Percentiles rank a stretch among this genome's conserved stretches.
These are phyloP conservation scores for Tetrax tetrax DNA, from an alignment of 2,113 vertebrate genomes.

Conservation along the genomic window DNA sequence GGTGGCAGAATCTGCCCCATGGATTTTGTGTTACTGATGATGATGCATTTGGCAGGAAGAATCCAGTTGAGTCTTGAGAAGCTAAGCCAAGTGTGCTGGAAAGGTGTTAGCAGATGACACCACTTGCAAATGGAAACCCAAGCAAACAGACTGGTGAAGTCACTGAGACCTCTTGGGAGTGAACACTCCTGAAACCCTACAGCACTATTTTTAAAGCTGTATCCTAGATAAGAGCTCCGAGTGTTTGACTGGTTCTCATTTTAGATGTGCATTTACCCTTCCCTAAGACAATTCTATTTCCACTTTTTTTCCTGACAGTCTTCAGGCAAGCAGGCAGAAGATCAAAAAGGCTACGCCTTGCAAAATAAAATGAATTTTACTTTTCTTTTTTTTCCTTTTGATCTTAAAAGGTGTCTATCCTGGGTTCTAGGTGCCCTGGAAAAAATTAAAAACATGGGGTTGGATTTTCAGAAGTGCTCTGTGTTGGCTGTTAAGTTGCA, in stretches of 20 bases:
- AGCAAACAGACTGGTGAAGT: conserved; percentile 19
- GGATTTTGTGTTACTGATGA: not conserved
- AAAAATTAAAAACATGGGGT: not conserved
- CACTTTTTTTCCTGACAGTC: not conserved
- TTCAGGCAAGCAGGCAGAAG: conserved; percentile 22
- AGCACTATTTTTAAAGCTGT: not conserved
- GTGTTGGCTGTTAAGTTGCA: not conserved
- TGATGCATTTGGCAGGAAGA: not conserved
- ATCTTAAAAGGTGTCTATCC: not conserved
- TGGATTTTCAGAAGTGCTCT: not conserved
- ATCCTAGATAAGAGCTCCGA: not conserved
- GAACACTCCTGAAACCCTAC: not conserved
- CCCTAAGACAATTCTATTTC: not conserved
- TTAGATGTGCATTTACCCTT: not conserved
- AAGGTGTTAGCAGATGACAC: not conserved
- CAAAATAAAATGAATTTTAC: not conserved
- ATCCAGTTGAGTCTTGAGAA: not conserved
- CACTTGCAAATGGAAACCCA: not conserved
- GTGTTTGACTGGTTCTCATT: not conserved
- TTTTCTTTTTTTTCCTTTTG: not conserved
- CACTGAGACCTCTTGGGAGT: not conserved
- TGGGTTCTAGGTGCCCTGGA: not conserved
- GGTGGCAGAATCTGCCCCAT: not conserved
- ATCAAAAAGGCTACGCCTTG: conserved; percentile 10
- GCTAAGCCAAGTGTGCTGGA: not conserved